Evolutionary conservation across 2,888 invertebrate species (phyloP), one percentile per base, ranked within the genome.

Genomic region (Acleris cristana): DNA sequence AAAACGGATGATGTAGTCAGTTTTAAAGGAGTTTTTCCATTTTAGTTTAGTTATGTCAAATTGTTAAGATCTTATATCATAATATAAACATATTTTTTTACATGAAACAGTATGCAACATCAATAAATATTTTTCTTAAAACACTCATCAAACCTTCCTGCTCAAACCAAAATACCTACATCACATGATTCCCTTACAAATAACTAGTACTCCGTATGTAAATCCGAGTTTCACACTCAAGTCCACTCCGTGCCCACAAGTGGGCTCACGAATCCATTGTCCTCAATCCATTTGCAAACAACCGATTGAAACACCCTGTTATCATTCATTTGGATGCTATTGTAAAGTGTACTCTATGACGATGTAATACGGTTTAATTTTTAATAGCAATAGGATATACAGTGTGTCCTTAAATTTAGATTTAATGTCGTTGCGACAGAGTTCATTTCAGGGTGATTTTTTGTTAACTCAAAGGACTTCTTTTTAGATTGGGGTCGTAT

Each of bases 251-350:
- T 23, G 30, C 61, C 67, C 58, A 63, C 53, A 58, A 67, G 67
- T 67, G 58, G 67, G 30, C 62, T 57, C 67, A 57, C 56, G 56
- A 52, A 67, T 63, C 67, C 57, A 67, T 67, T 63, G 67, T 67
- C 67, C 67, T 40, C 67, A 67, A 67, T 67, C 67, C 62, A 67
- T 63, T 67, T 67, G 63, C 63, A 67, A 63, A 67, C 63, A 67
- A 62, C 58, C 63, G 67, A 66, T 61, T 56, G 60, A 40, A 61
- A 53, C 57, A 67, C 58, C 54, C 53, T 48, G 45, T 59, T 52
- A 51, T 45, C 30, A 53, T 53, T 59, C 53, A 19, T 12, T 3
- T 30, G n/a, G 12, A 45, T 18, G 44, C 34, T 44, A 18, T 40
- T 14, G 18, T 19, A 58, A 52, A 16, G 26, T 16, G 18, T 21